Percentiles rank a stretch among this genome's conserved stretches.
Conservation (phyloP, 1,140 invertebrate species). For the Pygmarrhopalites habei region DNA sequence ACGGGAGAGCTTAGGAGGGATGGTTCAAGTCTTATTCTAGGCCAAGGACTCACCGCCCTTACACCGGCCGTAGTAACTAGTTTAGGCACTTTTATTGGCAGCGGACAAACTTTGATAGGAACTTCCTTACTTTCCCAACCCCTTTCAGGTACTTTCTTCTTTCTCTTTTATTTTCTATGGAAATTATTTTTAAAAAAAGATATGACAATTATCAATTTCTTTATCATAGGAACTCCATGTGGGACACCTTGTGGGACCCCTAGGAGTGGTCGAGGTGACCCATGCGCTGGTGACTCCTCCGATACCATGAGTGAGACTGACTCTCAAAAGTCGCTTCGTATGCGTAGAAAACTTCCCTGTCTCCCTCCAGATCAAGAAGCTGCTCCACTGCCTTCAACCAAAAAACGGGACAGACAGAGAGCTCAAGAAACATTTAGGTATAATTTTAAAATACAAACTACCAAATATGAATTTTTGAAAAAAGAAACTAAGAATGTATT, state of each 20-base stretch:
- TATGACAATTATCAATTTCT: too few species aligned
- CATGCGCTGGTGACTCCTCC: conserved; percentile 46
- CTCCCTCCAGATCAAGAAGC: conserved; percentile 55
- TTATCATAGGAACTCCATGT: too few species aligned
- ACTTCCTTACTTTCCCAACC: conserved; percentile 35
- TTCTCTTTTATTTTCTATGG: background rate
- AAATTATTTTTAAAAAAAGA: background rate
- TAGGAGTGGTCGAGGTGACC: conserved; percentile 41
- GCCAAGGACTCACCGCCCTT: conserved; percentile 25
- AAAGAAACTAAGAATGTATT: too few species aligned
- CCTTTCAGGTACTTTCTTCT: conserved; percentile 28
- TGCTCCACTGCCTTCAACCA: conserved; percentile 46
- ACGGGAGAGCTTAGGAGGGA: conserved; percentile 14
- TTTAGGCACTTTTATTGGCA: conserved; percentile 37
- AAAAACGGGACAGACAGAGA: conserved; percentile 42
- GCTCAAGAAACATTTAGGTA: conserved; percentile 44
- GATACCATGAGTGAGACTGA: conserved; percentile 52
- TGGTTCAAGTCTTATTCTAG: conserved; percentile 32
- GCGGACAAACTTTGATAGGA: conserved; percentile 27
- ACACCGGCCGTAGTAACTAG: conserved; percentile 34
- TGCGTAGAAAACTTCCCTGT: conserved; percentile 52
- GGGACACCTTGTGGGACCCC: conserved; percentile 42
- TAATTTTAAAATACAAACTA: too few species aligned
- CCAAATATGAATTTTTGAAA: too few species aligned
- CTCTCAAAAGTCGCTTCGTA: conserved; percentile 50